phyloP scores from a whole-genome alignment of 2,888 invertebrate species.

The Ditula angustiorana region DNA sequence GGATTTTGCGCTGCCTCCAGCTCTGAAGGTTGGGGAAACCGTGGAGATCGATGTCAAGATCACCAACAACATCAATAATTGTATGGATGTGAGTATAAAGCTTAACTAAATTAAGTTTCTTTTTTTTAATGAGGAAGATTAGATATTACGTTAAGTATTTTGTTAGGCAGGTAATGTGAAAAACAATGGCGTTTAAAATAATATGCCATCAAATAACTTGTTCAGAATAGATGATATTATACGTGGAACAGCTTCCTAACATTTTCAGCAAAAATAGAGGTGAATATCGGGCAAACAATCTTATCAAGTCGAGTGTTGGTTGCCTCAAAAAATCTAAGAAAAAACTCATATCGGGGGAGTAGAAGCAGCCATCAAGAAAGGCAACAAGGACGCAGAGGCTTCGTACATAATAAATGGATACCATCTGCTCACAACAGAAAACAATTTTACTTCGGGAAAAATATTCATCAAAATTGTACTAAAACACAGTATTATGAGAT shows the following conservation, averaged over 20 bases:
- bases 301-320: constrained; percentile 15
- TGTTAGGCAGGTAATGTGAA: too few relatives aligned
- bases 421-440: constrained; percentile 28
- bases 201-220: background rate
- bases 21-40: constrained; percentile 87
- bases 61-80: constrained; percentile 88
- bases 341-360: constrained; percentile 15
- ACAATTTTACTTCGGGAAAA: constrained; percentile 20
- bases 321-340: constrained; percentile 21
- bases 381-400: constrained; percentile 10
- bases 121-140: too few relatives aligned
- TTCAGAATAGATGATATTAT: background rate
- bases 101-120: too few relatives aligned
- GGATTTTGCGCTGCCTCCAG: constrained; percentile 86
- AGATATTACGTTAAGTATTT: too few relatives aligned
- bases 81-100: constrained; percentile 89
- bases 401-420: constrained; percentile 34
- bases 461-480: constrained; percentile 20
- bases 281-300: constrained; percentile 1
- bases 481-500: constrained; percentile 23
- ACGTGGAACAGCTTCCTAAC: background rate
- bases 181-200: too few relatives aligned
- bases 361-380: constrained; percentile 17
- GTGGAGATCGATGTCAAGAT: constrained; percentile 89
- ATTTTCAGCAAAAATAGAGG: background rate